Evolutionary conservation across 2,888 invertebrate species (phyloP).

Genomic region (Pheosia tremula): DNA sequence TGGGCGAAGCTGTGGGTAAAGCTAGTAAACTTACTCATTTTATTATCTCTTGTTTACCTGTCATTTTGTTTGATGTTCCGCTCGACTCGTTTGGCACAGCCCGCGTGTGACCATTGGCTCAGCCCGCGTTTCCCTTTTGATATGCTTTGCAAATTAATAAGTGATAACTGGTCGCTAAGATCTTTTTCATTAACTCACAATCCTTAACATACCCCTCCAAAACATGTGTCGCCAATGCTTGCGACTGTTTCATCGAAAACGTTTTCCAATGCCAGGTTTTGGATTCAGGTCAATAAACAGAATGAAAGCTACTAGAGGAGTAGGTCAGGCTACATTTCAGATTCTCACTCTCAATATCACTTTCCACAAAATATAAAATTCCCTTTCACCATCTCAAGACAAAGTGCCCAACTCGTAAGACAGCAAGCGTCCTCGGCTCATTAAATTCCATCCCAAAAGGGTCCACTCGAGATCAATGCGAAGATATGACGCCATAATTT

Average conservation of each 20-base stretch:
- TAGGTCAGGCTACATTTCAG: not conserved
- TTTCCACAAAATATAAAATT: constrained; percentile 1
- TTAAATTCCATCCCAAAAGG: constrained; percentile 56
- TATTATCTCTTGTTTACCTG: constrained; percentile 29
- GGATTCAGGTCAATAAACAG: too few relatives aligned
- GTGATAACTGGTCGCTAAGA: too few relatives aligned
- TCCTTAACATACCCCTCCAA: too few relatives aligned
- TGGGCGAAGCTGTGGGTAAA: too few relatives aligned
- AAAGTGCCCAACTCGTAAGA: constrained; percentile 32
- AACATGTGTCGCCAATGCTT: too few relatives aligned
- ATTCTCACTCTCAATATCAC: not conserved
- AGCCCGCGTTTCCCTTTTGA: constrained; percentile 23
- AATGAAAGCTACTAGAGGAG: not conserved
- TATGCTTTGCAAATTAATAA: constrained; percentile 9
- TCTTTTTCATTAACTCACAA: too few relatives aligned
- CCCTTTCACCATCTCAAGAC: not conserved
- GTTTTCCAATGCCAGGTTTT: too few relatives aligned
- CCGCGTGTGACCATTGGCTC: constrained; percentile 30
- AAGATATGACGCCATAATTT: constrained; percentile 65
- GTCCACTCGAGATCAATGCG: constrained; percentile 54
- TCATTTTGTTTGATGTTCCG: constrained; percentile 22
- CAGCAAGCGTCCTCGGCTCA: constrained; percentile 39
- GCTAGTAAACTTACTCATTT: not conserved
- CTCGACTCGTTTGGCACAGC: constrained; percentile 39
- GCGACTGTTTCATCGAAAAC: too few relatives aligned